Evolutionary conservation across 2,888 invertebrate genomes (phyloP).

Genomic region (Cinara cedri): DNA sequence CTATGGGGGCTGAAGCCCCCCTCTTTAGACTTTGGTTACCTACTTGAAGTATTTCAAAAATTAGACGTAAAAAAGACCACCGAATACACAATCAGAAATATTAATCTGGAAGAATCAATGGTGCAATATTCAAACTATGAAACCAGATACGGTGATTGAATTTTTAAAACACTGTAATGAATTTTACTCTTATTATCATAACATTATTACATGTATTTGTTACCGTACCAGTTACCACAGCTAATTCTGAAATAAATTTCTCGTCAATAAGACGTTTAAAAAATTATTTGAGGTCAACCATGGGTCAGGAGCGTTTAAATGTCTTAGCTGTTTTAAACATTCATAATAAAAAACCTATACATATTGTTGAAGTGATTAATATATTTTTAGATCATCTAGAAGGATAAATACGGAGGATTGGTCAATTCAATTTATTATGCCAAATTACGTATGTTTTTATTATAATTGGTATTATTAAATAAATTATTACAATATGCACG

Average conservation of each 20-base stretch:
- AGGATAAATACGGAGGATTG: conserved; percentile 7
- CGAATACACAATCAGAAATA: too few relatives aligned
- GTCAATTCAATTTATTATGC: neutral
- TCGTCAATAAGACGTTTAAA: conserved; percentile 3
- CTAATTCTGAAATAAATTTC: neutral
- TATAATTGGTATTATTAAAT: too few relatives aligned
- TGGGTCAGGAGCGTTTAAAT: conserved; percentile 7
- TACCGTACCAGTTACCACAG: conserved; percentile 23
- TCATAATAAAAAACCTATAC: neutral
- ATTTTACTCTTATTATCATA: conserved; percentile 16
- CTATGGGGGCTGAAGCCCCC: too few relatives aligned
- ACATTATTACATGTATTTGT: conserved; percentile 23
- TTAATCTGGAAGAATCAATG: too few relatives aligned
- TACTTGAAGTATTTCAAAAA: too few relatives aligned
- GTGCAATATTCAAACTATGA: too few relatives aligned
- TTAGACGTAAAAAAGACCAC: too few relatives aligned
- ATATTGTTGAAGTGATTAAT: conserved; percentile 4
- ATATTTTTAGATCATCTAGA: conserved; percentile 29
- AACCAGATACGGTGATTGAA: too few relatives aligned
- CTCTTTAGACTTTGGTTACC: too few relatives aligned
- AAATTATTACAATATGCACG: too few relatives aligned
- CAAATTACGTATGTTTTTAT: too few relatives aligned
- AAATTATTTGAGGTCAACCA: conserved; percentile 27
- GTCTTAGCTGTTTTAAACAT: conserved; percentile 22
- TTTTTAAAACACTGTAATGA: too few relatives aligned